Evolutionary conservation across 2,888 invertebrate genomes (phyloP), one percentile per base, ranked within the genome.

Genomic region (Macroteleia sp.): DNA sequence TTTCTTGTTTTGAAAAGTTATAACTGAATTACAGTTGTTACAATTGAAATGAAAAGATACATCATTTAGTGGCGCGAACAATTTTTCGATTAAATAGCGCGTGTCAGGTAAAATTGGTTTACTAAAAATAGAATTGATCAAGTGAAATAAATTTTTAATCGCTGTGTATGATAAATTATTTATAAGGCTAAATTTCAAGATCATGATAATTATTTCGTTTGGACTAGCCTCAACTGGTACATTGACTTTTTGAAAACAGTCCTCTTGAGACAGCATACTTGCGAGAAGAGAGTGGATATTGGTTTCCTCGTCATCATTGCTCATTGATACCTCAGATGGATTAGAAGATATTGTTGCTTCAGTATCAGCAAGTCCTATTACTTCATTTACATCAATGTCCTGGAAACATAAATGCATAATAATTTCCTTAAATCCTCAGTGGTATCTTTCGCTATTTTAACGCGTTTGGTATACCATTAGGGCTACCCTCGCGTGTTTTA

Each of bases 41-140:
- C 67, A 67, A n/a, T 16, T 3, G n/a, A 30, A 16, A 36, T 34
- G 17, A 46, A 44, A 56, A 19, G 16, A 34, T 2, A 32, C 36
- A 9, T 46, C 39, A 19, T 34, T 14, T 1, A 19, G 3, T 9
- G 56, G 39, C 12, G 16, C 5, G 9, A 16, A 46, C 9, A 67
- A n/a, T 67, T 52, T 52, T 1, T 67, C 34, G 0, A 67, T 22
- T 1, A 67, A 36, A 32, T 56, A 56, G 12, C 41, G 25, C 2
- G 67, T 67, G 5, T 62, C 48, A 4, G 62, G 48, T 16, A 62
- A 36, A 62, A 61, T 46, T 1, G 46, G 20, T 46, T 19, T 20
- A 9, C 2, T n/a, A 17, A 61, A 61, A 14, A 54, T 22, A 9
- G 14, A 20, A 39, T 54, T 54, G 4, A 54, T 16, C 12, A 54